Base-by-base conservation (phyloP, 2,797 vertebrate species). In the Atherinosoma microstoma region DNA sequence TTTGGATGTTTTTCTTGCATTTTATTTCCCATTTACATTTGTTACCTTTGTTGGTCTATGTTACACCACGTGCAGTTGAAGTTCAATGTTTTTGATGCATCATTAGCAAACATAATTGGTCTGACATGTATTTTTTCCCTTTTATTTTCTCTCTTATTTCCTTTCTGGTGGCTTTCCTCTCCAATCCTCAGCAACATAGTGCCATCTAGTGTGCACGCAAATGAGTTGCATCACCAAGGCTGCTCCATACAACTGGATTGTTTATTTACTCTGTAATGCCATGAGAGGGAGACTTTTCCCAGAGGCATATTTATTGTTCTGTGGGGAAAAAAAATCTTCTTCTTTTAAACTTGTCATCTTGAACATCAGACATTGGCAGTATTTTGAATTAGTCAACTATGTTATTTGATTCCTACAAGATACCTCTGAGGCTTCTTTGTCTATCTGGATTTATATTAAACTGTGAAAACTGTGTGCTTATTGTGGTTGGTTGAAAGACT, bases 141-240 rank as follows among this genome's bases (percentile, higher is more conserved):
- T 49, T 64, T 1, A 30, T 27, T 70, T 53, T 32, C 20, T 45
- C 40, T 62, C 18, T 61, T 22, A 9, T 67, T 67, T 62, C 53
- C 54, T 22, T 0, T 20, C 27, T 30, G 16, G 22, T 18, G 29
- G 12, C 63, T 18, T 53, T 67, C 54, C 22, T 29, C 42, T 8
- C 6, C 15, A 0, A 80, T 84, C 64, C 58, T 66, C 32, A 73
- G 79, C 73, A 67, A 65, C 87, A 74, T 70, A 93, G 57, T 88
- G 87, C 86, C 87, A 92, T 91, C 93, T 93, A 87, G 91, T 91
- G 93, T 75, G 11, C 60, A 27, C 1, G 38, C 57, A 9, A 6
- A 61, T 30, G 20, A 7, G 38, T 75, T 87, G 77, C 90, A 91
- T 29, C 45, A 56, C 47, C 12, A 4, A 13, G 3, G 11, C 1